Percentiles rank a stretch among this genome's conserved stretches.
These are phyloP conservation scores for Takifugu bimaculatus DNA, from an alignment of 2,113 vertebrate genomes.

Conservation along the genomic window DNA sequence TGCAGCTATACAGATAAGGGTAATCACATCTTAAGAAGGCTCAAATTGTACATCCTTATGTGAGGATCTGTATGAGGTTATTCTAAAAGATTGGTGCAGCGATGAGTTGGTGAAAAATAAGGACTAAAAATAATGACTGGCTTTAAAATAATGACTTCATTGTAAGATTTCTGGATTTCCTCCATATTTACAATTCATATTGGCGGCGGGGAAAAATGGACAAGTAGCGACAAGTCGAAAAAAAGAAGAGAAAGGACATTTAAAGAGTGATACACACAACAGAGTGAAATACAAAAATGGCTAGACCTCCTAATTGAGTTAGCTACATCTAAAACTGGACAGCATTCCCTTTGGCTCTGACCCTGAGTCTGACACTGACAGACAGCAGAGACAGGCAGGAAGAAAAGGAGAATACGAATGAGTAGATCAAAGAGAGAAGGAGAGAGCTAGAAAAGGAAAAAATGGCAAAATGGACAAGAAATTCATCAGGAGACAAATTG, in stretches of 20 bases:
- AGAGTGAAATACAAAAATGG: constrained; percentile 7
- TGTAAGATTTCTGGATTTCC: too few species aligned
- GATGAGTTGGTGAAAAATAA: too few species aligned
- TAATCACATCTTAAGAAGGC: too few species aligned
- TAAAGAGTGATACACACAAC: constrained; percentile 5
- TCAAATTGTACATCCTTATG: too few species aligned
- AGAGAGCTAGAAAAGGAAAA: constrained; percentile 15
- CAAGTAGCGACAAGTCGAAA: constrained; percentile 2
- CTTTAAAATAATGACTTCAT: neutral
- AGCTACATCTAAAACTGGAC: constrained; percentile 23
- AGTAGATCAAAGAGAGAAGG: constrained; percentile 29
- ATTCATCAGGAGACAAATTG: too few species aligned
- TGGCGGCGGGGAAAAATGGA: neutral
- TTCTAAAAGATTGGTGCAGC: too few species aligned
- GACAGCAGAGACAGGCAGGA: constrained; percentile 17
- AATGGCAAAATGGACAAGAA: constrained; percentile 6
- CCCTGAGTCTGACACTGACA: constrained; percentile 29
- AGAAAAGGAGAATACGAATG: constrained; percentile 33
- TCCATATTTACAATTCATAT: too few species aligned
- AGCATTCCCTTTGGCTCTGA: constrained; percentile 36
- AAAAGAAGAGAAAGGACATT: constrained; percentile 13
- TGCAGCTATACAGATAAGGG: too few species aligned
- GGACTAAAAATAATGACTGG: too few species aligned
- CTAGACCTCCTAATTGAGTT: constrained; percentile 32
- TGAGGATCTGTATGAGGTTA: too few species aligned